Evolutionary conservation across 92 coral and sea anemone genomes (phyloP), one percentile per base, ranked within the genome.

Genomic region (Parazoanthus atlanticus): DNA sequence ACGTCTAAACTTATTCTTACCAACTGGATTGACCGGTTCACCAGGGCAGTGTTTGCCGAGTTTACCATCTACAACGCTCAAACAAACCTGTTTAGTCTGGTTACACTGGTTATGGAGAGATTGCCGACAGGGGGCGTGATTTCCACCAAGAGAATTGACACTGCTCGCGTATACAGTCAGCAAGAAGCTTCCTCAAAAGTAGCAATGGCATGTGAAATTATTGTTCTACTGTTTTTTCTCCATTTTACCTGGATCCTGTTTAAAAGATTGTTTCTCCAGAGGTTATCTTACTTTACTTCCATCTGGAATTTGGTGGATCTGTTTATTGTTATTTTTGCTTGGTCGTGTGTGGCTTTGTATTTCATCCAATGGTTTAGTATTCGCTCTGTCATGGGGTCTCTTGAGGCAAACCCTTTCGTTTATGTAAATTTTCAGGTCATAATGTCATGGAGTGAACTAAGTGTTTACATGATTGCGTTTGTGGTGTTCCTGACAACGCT

Each of bases 351-450:
- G 1, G 93, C 56, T 17, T 71, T 91, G 33, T 90, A 88, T 13
- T 79, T 91, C 76, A 64, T 85, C 8, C 86, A 85, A 33, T 47
- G 67, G 76, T 16, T 89, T 36, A 90, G 88, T 47, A 86, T 90
- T 41, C 30, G 86, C 3, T 78, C 79, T 41, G 82, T 90, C 40
- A 91, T 91, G 75, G 72, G 73, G 9, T 84, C 90, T 19, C 83
- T 91, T 2, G 86, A 89, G 28, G 78, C 58, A 11, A 91, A 91
- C 66, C 93, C 97, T 12, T 93, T 91, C 70, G 93, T 93, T 21
- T 94, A 91, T 80, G 97, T 94, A 40, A 94, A 92, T 74, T 94
- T 94, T 75, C 94, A 94, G 75, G 78, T 89, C 28, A 86, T 91
- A 38, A 67, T 94, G 58, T 74, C 93, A 16, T 81, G 92, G 87